Base-by-base conservation (phyloP, 1,140 invertebrate genomes). In the Aphaenogaster rudis region DNA sequence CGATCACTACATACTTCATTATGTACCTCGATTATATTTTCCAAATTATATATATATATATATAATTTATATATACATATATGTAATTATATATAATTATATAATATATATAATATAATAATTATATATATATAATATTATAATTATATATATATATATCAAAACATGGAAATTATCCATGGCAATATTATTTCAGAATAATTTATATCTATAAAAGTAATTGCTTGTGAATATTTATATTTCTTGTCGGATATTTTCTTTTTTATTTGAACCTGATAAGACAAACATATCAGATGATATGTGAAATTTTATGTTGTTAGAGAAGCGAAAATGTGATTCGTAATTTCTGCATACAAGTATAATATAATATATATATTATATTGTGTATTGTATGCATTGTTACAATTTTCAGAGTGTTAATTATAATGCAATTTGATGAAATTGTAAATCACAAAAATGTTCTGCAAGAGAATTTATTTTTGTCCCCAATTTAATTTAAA, bases 311-410 rank as follows among this genome's bases (percentile, higher is more conserved):
- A 57, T 57, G 79, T 81, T 72, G 39, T 72, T 82, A 48, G 28
- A 42, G 13, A 82, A 72, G 79, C 39, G 52, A 82, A 82, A 72
- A 72, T 82, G 67, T 82, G 79, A 82, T 66, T 79, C 45, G 2
- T 64, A 66, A 79, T 59, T 82, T 72, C 39, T 57, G 11, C 21
- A 67, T 80, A n/a, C 63, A 71, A 59, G 28, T 59, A 45, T 45
- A 28, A 81, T 69, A 13, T 13, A 67, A 59, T 45, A 28, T 80
- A 8, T 80, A 28, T n/a, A 74, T 79, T 72, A 28, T 82, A 48
- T 72, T 80, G 13, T 80, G 15, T n/a, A 74, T 79, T 72, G 42
- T 82, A 48, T 72, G 17, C 52, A 15, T 74, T 59, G 52, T 82
- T 82, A 82, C 39, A 48, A 36, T 59, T 59, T 57, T 82, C 52